Evolutionary conservation across 2,113 vertebrate species (phyloP).

Genomic region (Gymnorhina tibicen): DNA sequence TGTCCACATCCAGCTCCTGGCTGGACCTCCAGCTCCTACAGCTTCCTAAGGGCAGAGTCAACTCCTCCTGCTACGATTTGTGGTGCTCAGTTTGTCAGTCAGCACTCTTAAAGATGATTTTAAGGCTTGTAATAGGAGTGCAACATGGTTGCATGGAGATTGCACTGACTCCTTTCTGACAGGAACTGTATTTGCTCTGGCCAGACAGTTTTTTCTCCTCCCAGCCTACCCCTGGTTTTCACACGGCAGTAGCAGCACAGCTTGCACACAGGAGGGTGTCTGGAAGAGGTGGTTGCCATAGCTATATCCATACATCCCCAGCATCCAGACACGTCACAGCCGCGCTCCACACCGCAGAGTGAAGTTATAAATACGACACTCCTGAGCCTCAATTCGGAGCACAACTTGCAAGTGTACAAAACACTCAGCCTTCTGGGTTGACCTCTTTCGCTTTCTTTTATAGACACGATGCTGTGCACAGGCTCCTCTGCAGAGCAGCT

Average conservation of each 20-base stretch:
- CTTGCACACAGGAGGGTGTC: background rate
- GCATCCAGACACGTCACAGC: background rate
- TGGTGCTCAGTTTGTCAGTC: background rate
- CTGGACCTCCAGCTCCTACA: background rate
- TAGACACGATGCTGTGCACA: background rate
- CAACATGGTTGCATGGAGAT: background rate
- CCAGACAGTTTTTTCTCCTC: background rate
- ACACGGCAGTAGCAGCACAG: background rate
- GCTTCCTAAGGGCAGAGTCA: background rate
- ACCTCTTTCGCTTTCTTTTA: background rate
- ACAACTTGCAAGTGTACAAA: background rate
- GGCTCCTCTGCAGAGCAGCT: background rate
- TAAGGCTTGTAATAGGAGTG: background rate
- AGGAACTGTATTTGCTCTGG: background rate
- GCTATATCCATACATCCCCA: background rate
- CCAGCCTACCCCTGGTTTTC: background rate
- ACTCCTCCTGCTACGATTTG: background rate
- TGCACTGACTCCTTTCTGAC: background rate
- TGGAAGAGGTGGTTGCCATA: background rate
- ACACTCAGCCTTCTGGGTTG: background rate
- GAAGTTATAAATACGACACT: conserved; percentile 16
- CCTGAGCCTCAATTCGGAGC: background rate
- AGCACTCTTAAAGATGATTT: background rate
- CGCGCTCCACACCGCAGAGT: background rate
- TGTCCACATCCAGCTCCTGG: background rate